Evolutionary conservation across 2,888 invertebrate genomes (phyloP), one percentile per base, ranked within the genome.

Genomic region (Cremastobaeus sp.): DNA sequence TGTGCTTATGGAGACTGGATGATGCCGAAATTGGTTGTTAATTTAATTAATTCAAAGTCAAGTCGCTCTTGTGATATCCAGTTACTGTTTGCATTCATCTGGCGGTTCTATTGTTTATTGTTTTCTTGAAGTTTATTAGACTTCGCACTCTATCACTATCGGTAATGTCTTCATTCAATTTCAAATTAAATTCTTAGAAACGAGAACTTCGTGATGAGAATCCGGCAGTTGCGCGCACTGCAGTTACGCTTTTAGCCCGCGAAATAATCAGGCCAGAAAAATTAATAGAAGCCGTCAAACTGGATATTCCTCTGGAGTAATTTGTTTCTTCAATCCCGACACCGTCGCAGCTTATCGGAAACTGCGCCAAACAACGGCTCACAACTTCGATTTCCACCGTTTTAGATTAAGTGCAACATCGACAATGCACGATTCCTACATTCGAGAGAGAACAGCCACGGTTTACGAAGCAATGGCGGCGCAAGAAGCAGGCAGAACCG

Each of bases 211-310:
- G 87, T 54, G 77, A 83, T 68, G 78, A 82, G 41, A 83, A 89
- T 71, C 74, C 76, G 1, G 54, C 81, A 5, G 78, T 84, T 4
- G 85, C 87, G 1, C 79, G 87, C 55, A 85, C 86, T 77, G 88
- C 89, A n/a, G 74, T 90, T 2, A 84, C 85, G n/a, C 88, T 85
- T 17, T 81, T 90, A 30, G 81, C 82, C 3, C 89, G 90, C 75
- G 66, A 89, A 17, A 73, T 88, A 8, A 86, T 88, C 30, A 85
- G 89, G 81, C 89, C 90, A 1, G 89, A 89, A 81, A 84, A 84
- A 79, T 85, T 85, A 52, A 86, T 83, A 37, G 88, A 89, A 80
- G 89, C 89, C 5, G 80, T 89, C 0, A 74, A 81, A 37, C 78
- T 89, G 1, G 78, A 82, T 72, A 83, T 90, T 52, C 84, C 88